A percentile compares a stretch with the other conserved stretches of the same genome.
These are phyloP conservation scores for Allolobophora icterica DNA, from an alignment of 2,888 invertebrate species.

Conservation along the genomic window DNA sequence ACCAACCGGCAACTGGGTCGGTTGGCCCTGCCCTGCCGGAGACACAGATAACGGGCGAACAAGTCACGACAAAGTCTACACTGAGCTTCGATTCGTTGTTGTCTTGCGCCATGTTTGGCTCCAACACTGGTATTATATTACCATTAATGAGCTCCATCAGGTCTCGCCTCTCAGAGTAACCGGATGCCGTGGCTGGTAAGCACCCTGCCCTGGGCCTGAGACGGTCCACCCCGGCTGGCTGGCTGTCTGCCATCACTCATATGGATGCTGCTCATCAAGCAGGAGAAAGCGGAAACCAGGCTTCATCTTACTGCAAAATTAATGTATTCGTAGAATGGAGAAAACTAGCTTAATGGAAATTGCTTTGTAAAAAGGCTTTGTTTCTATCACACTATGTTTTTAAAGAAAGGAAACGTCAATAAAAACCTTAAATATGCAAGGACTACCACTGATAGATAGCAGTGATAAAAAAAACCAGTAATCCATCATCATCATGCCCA, in stretches of 20 bases:
- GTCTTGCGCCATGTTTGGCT: too few species aligned
- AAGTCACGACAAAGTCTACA: neutral
- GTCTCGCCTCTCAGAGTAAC: neutral
- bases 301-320: neutral
- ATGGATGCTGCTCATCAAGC: neutral
- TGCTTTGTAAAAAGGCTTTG: neutral
- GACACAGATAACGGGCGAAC: neutral
- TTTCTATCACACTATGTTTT: neutral
- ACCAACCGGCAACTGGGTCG: neutral
- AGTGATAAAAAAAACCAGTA: too few species aligned
- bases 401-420: neutral
- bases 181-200: neutral
- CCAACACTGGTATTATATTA: constrained; percentile 17
- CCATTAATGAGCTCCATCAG: constrained; percentile 17
- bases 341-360: neutral
- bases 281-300: neutral
- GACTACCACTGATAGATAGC: too few species aligned
- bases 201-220: neutral
- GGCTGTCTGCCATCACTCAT: neutral
- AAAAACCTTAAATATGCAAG: neutral
- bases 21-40: neutral
- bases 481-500: too few species aligned
- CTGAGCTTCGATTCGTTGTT: neutral
- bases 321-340: too few species aligned
- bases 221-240: neutral